phyloP scores from a whole-genome alignment of 2,888 invertebrate species.

The Acleris cristana region DNA sequence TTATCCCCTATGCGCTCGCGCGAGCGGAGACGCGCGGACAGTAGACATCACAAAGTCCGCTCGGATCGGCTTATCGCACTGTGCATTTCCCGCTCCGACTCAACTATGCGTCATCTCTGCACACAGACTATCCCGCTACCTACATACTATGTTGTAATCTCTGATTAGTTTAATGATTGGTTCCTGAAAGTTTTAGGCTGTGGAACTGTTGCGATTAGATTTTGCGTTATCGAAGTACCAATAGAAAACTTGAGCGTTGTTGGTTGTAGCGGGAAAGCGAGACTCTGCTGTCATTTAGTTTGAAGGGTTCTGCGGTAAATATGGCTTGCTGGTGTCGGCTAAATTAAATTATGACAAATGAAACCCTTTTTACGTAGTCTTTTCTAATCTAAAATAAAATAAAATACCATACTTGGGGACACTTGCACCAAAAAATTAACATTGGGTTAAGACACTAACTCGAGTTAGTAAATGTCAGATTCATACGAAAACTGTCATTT shows the following conservation, averaged over 20 bases:
- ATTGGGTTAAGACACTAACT: no score
- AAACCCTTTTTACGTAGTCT: no score
- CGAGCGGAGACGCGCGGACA: slow-evolving; percentile 75
- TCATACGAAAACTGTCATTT: no score
- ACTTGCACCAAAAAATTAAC: no score
- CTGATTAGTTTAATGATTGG: slow-evolving; percentile 44
- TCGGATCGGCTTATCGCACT: slow-evolving; percentile 79
- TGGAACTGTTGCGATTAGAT: background rate
- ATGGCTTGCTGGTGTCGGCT: no score
- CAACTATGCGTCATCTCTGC: slow-evolving; percentile 72
- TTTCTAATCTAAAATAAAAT: no score
- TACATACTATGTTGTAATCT: slow-evolving; percentile 36
- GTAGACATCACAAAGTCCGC: slow-evolving; percentile 81
- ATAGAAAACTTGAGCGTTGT: background rate
- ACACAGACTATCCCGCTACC: slow-evolving; percentile 37
- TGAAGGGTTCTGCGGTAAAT: no score
- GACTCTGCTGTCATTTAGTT: no score
- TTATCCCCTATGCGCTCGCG: slow-evolving; percentile 52
- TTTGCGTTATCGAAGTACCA: background rate
- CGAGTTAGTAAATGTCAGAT: no score
- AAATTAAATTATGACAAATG: no score
- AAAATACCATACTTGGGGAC: no score
- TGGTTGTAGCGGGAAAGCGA: no score
- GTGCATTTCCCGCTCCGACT: slow-evolving; percentile 74
- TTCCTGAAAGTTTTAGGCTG: slow-evolving; percentile 5